Base-by-base conservation (phyloP, 2,797 vertebrate species). In the Oreortyx pictus region DNA sequence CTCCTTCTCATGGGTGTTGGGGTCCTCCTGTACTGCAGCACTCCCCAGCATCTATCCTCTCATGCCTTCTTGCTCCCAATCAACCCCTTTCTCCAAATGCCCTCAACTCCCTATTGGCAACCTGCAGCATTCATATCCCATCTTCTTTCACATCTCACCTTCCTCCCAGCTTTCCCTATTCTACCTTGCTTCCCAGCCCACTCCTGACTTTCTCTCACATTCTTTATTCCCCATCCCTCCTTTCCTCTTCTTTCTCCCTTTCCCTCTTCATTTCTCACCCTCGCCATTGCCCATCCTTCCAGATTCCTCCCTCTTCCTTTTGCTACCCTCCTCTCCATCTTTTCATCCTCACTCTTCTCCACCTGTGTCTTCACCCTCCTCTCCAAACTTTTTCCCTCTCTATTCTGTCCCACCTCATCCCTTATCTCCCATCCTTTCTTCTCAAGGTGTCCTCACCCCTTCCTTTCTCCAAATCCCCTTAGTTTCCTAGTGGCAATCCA, bases 31-130 rank as follows among this genome's bases (percentile, higher is more conserved):
- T 24, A 22, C 10, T 33, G 39, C 25, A n/a, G 52, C 1, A 2
- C 31, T 31, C 31, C 31, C 14, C 46, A 47, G 39, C 2, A 0
- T 9, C n/a, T 66, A 17, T 61, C 25, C 7, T 54, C 27, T 44
- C 11, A 3, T 2, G 2, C 5, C 6, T 24, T 14, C n/a, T 27
- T 1, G 0, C 6, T 25, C 15, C 7, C 5, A 5, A 6, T 9
- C 0, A 0, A 24, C 49, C 1, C 3, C 3, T n/a, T 11, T 61
- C 12, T 23, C 24, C 20, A 23, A 44, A 25, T 2, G 1, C 6
- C 7, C 23, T 3, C n/a, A 59, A 19, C 20, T 35, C n/a, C n/a
- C 20, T 35, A 22, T 0, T 37, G 33, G 19, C 9, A 54, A 6
- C 1, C 33, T 4, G 0, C 29, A 31, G 7, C 6, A 47, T 6